Base-by-base conservation (phyloP, 2,797 vertebrate species). In the Micropoecilia bifurca region DNA sequence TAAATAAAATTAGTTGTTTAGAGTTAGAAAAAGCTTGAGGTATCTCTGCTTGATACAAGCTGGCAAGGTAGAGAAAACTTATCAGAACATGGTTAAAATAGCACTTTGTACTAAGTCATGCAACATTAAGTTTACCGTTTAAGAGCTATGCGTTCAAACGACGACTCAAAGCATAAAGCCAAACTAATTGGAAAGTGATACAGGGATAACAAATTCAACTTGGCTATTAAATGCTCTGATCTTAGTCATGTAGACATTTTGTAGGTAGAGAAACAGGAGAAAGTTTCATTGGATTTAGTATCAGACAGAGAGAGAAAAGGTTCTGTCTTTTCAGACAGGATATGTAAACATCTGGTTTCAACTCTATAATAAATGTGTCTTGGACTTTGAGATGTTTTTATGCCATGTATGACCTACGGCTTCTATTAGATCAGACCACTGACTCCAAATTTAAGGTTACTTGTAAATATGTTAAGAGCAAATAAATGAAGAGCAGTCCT, bases 401-500 rank as follows among this genome's bases (percentile, higher is more conserved):
- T 48, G 45, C 36, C 61, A 79, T 46, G 79, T 22, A 28, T 74
- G 22, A 57, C 39, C 68, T 45, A 13, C 46, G 57, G 14, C 55
- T 16, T 41, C 4, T 33, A 3, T 25, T 22, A 20, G 13, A 45
- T 76, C 28, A 85, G 18, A 22, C 47, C n/a, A 47, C 22, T 16
- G 45, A 30, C n/a, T 20, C 3, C n/a, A 22, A n/a, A 33, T 59
- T 41, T 79, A 6, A 28, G 74, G 74, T 55, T 12, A 73, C 45
- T 69, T 53, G 25, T 50, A 10, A 80, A 47, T 16, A 53, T 78
- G 18, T 41, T 33, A 33, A 73, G 46, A 25, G 30, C 36, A 55
- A 77, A 71, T 41, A 9, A 82, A 74, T 77, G 46, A 84, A 57
- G 77, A 72, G n/a, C 57, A n/a, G 45, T 0, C 20, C 1, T 16